Evolutionary conservation across 2,113 vertebrate genomes (phyloP).

Genomic region (Pterophyllum scalare): DNA sequence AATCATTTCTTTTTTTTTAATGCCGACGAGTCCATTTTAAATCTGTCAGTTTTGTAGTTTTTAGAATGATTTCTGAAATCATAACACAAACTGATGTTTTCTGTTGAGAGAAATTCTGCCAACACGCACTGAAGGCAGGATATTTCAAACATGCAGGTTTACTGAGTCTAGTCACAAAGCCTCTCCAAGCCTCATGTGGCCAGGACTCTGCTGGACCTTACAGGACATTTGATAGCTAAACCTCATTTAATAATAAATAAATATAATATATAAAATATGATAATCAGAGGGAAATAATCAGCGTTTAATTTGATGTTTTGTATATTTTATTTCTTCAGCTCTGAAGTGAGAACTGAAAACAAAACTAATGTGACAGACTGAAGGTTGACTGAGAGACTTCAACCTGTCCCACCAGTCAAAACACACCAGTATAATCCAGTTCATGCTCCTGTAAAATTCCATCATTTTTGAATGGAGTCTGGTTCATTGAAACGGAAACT

Average conservation of each 20-base stretch:
- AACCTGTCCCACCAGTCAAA: background rate
- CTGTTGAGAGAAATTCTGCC: too few relatives aligned
- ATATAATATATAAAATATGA: too few relatives aligned
- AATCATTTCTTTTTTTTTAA: too few relatives aligned
- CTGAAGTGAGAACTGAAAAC: background rate
- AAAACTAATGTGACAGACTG: background rate
- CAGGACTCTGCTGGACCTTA: background rate
- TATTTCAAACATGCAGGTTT: too few relatives aligned
- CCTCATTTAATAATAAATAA: too few relatives aligned
- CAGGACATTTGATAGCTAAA: too few relatives aligned
- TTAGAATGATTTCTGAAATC: too few relatives aligned
- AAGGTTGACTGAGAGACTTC: background rate
- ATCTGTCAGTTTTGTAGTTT: too few relatives aligned
- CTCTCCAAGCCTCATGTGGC: background rate
- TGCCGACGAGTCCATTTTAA: too few relatives aligned
- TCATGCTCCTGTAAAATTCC: background rate
- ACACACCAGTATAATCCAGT: background rate
- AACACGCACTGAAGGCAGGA: too few relatives aligned
- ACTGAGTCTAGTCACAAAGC: too few relatives aligned
- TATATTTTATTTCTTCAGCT: background rate
- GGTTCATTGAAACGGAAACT: background rate
- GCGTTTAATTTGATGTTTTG: rapidly evolving
- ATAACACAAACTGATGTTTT: too few relatives aligned
- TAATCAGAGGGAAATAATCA: background rate
- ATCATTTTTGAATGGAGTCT: background rate